Conservation (phyloP, 2,888 invertebrate species). For the Teinopalpus imperialis region DNA sequence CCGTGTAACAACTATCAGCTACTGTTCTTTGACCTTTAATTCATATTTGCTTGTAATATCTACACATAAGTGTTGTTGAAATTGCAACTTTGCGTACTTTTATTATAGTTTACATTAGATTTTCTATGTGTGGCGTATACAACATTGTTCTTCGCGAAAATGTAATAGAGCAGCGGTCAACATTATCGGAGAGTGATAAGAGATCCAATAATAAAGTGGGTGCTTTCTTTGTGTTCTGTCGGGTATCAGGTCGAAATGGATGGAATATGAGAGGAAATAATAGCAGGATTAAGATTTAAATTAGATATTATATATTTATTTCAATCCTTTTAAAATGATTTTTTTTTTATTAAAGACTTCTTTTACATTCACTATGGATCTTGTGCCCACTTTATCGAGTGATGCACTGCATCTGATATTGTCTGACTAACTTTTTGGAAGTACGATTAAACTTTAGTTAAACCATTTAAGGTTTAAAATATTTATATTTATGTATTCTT, state of each 20-base stretch:
- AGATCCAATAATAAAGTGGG: slow-evolving; percentile 63
- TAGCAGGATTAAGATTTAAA: too few relatives aligned
- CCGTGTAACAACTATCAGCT: slow-evolving; percentile 55
- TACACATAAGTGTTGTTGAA: slow-evolving; percentile 25
- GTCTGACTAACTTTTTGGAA: too few relatives aligned
- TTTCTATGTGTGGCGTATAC: slow-evolving; percentile 34
- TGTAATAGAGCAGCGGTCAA: slow-evolving; percentile 54
- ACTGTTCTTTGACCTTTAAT: slow-evolving; percentile 72
- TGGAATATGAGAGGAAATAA: slow-evolving; percentile 26
- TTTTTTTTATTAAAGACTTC: too few relatives aligned
- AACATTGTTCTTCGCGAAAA: slow-evolving; percentile 35
- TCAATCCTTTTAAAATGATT: too few relatives aligned
- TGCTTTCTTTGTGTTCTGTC: slow-evolving; percentile 63
- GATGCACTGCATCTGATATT: too few relatives aligned
- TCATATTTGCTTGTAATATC: slow-evolving; percentile 5
- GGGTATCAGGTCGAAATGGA: slow-evolving; percentile 30
- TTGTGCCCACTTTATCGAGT: too few relatives aligned
- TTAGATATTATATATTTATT: too few relatives aligned
- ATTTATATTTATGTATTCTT: too few relatives aligned
- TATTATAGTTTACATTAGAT: slow-evolving; percentile 37
- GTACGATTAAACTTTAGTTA: too few relatives aligned
- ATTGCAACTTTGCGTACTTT: slow-evolving; percentile 28
- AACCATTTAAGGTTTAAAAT: too few relatives aligned
- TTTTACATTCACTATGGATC: too few relatives aligned
- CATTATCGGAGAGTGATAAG: slow-evolving; percentile 68